phyloP scores from a whole-genome alignment of 1,140 invertebrate genomes.

The Neuroterus valhalla region DNA sequence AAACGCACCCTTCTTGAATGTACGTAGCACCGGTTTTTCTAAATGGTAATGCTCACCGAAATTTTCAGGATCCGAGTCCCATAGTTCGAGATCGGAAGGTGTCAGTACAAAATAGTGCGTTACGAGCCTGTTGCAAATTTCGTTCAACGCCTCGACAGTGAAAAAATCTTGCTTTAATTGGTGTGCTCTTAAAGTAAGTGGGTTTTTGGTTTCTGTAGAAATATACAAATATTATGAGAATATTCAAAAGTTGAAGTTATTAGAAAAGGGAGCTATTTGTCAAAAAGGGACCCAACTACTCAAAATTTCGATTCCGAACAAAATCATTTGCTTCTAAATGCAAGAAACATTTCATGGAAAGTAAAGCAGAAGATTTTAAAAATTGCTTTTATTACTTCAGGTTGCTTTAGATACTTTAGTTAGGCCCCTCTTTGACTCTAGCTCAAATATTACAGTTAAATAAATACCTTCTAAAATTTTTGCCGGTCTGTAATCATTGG shows the following conservation, averaged over 20 bases:
- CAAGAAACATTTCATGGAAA: no score
- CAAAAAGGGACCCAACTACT: no score
- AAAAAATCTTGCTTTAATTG: constrained; percentile 85
- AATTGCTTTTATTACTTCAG: no score
- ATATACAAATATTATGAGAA: constrained; percentile 30
- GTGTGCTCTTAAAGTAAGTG: constrained; percentile 78
- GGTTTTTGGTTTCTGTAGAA: constrained; percentile 72
- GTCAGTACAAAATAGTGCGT: constrained; percentile 92
- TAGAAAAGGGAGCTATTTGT: not conserved
- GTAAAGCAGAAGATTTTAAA: no score
- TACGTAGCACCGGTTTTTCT: no score
- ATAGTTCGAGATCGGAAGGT: constrained; percentile 88
- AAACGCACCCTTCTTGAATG: constrained; percentile 34
- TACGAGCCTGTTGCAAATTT: constrained; percentile 89
- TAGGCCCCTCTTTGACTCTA: no score
- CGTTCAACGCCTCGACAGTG: constrained; percentile 80
- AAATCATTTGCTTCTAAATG: no score
- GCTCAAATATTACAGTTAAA: no score
- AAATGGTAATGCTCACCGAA: constrained; percentile 78
- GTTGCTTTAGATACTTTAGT: no score
- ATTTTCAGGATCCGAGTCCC: constrained; percentile 93
- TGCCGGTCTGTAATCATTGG: constrained; percentile 82
- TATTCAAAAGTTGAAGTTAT: not conserved
- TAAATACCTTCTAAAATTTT: constrained; percentile 78
- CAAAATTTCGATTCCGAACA: no score